These are phyloP conservation scores for Delia radicum DNA, from an alignment of 1,140 invertebrate genomes.

Conservation along the genomic window DNA sequence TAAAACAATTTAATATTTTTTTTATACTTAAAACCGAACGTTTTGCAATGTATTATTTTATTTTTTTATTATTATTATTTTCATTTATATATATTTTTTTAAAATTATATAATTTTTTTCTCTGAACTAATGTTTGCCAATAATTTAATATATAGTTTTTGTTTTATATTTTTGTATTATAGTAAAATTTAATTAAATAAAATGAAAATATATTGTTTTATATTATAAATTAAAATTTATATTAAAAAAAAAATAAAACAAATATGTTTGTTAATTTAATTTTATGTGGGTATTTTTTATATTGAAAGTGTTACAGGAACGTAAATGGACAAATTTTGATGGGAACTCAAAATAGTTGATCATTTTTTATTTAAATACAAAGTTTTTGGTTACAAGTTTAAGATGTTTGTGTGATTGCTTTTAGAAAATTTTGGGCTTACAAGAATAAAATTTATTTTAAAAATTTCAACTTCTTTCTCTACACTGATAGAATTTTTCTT, in stretches of 20 bases:
- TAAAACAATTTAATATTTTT: neutral
- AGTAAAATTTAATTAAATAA: neutral
- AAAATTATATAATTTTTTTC: neutral
- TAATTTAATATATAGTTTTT: neutral
- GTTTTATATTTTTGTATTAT: conserved; percentile 2
- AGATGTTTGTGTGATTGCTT: too few species aligned
- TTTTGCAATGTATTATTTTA: neutral
- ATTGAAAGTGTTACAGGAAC: neutral
- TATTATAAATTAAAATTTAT: neutral
- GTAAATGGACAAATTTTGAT: neutral
- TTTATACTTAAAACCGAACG: neutral
- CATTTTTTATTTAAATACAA: too few species aligned
- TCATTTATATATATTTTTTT: neutral
- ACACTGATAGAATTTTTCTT: too few species aligned
- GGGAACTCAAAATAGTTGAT: too few species aligned
- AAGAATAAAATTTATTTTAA: too few species aligned
- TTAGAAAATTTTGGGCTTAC: too few species aligned
- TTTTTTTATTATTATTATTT: neutral
- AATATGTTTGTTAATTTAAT: neutral
- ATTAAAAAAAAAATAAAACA: neutral
- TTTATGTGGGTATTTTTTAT: too few species aligned
- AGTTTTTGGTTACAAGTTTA: too few species aligned
- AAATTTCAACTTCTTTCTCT: too few species aligned
- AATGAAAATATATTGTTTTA: too few species aligned
- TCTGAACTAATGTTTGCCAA: conserved; percentile 15